phyloP scores from a whole-genome alignment of 1,140 invertebrate genomes.

The Hylaeus volcanicus region DNA sequence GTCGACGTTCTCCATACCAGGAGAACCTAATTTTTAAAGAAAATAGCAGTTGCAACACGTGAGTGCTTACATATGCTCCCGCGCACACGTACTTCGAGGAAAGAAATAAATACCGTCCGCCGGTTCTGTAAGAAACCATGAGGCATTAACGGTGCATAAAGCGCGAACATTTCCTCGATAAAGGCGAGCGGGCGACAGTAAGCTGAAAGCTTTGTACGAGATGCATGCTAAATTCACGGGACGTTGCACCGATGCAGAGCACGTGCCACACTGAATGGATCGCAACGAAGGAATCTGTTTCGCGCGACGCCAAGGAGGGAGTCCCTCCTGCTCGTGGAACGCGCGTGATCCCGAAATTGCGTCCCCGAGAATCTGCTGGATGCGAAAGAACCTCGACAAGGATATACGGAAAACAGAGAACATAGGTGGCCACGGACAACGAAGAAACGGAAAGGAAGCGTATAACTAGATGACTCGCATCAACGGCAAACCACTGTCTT shows the following conservation, averaged over 20 bases:
- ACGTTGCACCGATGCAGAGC: slow-evolving; percentile 37
- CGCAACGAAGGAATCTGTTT: slow-evolving; percentile 55
- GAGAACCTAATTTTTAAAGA: too few species aligned
- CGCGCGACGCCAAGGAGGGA: slow-evolving; percentile 5
- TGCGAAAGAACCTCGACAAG: background rate
- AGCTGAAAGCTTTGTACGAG: slow-evolving; percentile 24
- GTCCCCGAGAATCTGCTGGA: background rate
- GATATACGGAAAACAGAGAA: too few species aligned
- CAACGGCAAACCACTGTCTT: slow-evolving; percentile 1
- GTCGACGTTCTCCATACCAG: too few species aligned
- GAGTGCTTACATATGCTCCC: background rate
- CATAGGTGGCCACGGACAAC: background rate
- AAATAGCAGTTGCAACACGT: too few species aligned
- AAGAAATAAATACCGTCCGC: background rate
- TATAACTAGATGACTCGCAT: slow-evolving; percentile 20
- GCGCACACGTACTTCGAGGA: background rate
- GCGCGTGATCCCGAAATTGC: slow-evolving; percentile 10
- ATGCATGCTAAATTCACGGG: slow-evolving; percentile 39
- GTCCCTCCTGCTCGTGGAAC: background rate
- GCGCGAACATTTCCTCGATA: background rate
- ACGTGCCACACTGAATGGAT: slow-evolving; percentile 51
- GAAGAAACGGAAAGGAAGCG: background rate
- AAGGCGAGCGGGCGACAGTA: background rate
- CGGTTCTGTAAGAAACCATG: background rate
- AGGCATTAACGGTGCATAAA: slow-evolving; percentile 24